These are phyloP conservation scores for Melikaiella ostensackeni DNA, from an alignment of 2,888 invertebrate species.

Conservation along the genomic window DNA sequence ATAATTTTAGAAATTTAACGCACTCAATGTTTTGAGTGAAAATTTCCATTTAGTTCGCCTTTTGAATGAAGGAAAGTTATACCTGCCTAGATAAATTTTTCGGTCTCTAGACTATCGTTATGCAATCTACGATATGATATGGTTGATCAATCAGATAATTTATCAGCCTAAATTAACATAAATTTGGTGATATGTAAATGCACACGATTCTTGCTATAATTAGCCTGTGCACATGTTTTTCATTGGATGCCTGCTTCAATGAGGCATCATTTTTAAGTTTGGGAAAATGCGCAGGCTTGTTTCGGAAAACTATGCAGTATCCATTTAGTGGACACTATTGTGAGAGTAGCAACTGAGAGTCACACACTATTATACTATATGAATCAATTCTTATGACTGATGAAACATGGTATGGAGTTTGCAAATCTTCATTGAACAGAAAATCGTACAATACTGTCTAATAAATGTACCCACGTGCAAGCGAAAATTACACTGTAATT, in stretches of 20 bases:
- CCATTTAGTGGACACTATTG: neutral
- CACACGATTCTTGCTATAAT: neutral
- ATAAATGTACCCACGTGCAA: conserved; percentile 2
- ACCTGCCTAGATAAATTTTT: neutral
- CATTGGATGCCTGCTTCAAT: conserved; percentile 10
- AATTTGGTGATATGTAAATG: conserved; percentile 24
- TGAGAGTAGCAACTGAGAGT: neutral
- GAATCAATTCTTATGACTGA: neutral
- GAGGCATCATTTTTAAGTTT: conserved; percentile 22
- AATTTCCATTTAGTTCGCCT: neutral
- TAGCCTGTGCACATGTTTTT: neutral
- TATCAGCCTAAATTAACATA: conserved; percentile 23
- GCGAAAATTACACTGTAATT: neutral
- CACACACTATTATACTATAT: neutral
- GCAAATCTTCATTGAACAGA: neutral
- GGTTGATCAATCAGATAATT: conserved; percentile 3
- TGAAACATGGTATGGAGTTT: neutral
- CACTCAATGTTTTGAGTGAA: neutral
- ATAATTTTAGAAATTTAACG: neutral
- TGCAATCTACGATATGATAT: neutral
- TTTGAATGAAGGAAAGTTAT: neutral
- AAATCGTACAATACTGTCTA: neutral
- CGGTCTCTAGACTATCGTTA: neutral
- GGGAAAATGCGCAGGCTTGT: neutral
- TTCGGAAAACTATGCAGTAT: neutral